phyloP scores from a whole-genome alignment of 2,797 vertebrate genomes.

The Acanthiza pusilla region DNA sequence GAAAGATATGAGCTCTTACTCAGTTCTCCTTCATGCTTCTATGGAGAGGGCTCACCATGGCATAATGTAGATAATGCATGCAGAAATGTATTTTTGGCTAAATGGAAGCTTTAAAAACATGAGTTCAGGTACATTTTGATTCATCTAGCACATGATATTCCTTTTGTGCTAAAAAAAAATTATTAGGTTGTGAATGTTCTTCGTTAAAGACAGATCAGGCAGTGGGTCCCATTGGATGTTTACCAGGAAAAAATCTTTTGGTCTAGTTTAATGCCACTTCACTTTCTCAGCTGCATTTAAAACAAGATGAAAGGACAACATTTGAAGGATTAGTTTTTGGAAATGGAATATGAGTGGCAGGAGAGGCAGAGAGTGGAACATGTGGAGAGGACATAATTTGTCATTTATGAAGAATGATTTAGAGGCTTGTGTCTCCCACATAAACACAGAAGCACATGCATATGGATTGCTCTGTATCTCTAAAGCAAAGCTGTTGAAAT shows the following conservation, averaged over 20 bases:
- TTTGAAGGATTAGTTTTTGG: conserved; percentile 20
- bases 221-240: not conserved
- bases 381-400: conserved; percentile 2
- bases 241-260: not conserved
- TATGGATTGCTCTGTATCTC: not conserved
- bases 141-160: not conserved
- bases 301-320: not conserved
- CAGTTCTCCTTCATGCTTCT: not conserved
- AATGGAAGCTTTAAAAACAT: not conserved
- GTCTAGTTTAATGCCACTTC: not conserved
- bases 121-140: not conserved
- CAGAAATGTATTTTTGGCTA: not conserved
- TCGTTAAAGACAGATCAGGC: not conserved
- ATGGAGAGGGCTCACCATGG: not conserved
- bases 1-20: not conserved
- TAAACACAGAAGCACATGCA: not conserved
- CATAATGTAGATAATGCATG: not conserved
- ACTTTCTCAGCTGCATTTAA: not conserved
- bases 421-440: not conserved
- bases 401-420: conserved; percentile 29
- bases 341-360: not conserved
- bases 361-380: not conserved
- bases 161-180: not conserved
- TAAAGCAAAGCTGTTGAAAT: not conserved
- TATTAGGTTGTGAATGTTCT: not conserved